Evolutionary conservation across 2,888 invertebrate species (phyloP).

Genomic region (Orthosia cruda): DNA sequence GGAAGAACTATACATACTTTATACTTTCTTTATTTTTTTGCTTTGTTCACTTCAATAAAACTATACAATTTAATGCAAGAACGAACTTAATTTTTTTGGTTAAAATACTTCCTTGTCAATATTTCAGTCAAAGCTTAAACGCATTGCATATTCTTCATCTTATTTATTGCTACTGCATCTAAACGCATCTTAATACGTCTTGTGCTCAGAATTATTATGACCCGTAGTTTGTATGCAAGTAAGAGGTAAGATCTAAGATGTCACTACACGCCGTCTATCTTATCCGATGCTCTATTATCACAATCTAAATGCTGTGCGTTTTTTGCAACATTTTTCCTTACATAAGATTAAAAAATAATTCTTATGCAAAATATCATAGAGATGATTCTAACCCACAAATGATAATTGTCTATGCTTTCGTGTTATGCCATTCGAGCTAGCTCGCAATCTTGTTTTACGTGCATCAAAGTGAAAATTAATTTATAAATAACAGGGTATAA

Average conservation of each 20-base stretch:
- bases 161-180: slow-evolving; percentile 11
- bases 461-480: neutral
- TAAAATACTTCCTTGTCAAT: neutral
- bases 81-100: too few species aligned
- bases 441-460: neutral
- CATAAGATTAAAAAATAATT: slow-evolving; percentile 51
- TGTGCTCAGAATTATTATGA: slow-evolving; percentile 26
- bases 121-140: neutral
- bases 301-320: slow-evolving; percentile 31
- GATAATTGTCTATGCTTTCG: slow-evolving; percentile 15
- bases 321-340: slow-evolving; percentile 45
- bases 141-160: neutral
- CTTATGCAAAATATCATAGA: neutral
- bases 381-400: slow-evolving; percentile 21
- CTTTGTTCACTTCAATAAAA: too few species aligned
- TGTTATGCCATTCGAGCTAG: slow-evolving; percentile 15
- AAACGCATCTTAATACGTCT: slow-evolving; percentile 22
- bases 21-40: too few species aligned
- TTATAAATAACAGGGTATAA: slow-evolving; percentile 7
- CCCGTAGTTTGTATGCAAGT: slow-evolving; percentile 45
- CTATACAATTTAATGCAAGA: too few species aligned
- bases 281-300: too few species aligned
- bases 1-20: too few species aligned
- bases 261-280: slow-evolving; percentile 18
- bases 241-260: slow-evolving; percentile 43